Evolutionary conservation across 1,140 invertebrate genomes (phyloP), one percentile per base, ranked within the genome.

Genomic region (Lepidurus packardi): DNA sequence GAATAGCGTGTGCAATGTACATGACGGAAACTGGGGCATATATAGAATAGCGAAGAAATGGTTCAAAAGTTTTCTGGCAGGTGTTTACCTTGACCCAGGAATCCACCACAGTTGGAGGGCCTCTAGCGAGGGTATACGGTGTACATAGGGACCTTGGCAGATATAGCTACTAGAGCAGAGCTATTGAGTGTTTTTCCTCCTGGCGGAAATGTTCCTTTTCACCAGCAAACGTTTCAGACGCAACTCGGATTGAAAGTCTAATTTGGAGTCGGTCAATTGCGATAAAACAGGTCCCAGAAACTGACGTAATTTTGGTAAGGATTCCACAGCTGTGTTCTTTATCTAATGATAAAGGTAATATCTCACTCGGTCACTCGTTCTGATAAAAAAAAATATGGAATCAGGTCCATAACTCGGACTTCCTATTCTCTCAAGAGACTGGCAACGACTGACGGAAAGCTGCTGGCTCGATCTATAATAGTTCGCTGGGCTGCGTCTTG

Each of bases 141-240:
- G 21, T 65, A 65, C 21, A n/a, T 65, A n/a, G 53, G 53, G 21
- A 65, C 53, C 53, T 65, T 65, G 53, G 53, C 53, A 65, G 53
- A 65, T 65, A 65, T 65, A 65, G 53, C 53, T 65, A 65, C 16
- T 65, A 65, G 53, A 65, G 53, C 53, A 65, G 21, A 65, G 53
- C 8, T 65, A 21, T 65, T 65, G 21, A 65, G 6, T n/a, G 21
- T 13, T 65, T 2, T 65, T 65, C 21, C 13, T 65, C 53, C 9
- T 11, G 53, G n/a, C 21, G 53, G n/a, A 65, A 65, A 65, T 34
- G 34, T 34, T 34, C 53, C 7, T 10, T 47, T 65, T 65, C 7
- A 16, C 16, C 16, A 65, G 21, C 53, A n/a, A 65, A 21, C 34
- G 34, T 34, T 34, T 4, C 0, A 34, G 4, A 34, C 34, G 34